Evolutionary conservation across 2,888 invertebrate species (phyloP).

Genomic region (Drosophila anomelani): DNA sequence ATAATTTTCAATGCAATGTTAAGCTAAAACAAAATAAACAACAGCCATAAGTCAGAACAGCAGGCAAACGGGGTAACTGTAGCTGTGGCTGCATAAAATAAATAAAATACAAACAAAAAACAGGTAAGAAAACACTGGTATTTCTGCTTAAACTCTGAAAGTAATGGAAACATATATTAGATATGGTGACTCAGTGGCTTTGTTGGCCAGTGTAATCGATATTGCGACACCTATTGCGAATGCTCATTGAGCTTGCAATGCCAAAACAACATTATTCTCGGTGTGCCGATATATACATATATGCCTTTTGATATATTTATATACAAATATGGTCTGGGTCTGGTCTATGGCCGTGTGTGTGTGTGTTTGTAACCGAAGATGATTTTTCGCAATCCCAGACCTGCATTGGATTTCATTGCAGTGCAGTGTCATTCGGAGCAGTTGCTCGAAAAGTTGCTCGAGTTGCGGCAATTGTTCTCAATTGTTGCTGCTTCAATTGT

Average conservation of each 20-base stretch:
- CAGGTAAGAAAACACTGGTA: conserved; percentile 5
- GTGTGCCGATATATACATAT: background rate
- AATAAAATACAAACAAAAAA: background rate
- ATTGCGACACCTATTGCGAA: conserved; percentile 10
- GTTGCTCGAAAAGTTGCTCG: conserved; percentile 4
- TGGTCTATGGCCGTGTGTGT: conserved; percentile 28
- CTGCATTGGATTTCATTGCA: conserved; percentile 6
- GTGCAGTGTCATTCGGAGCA: background rate
- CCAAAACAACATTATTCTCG: conserved; percentile 32
- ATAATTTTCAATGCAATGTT: conserved; percentile 37
- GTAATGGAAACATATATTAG: background rate
- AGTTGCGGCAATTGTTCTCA: conserved; percentile 9
- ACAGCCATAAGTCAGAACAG: conserved; percentile 5
- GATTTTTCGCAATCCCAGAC: conserved; percentile 26
- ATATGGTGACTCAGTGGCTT: background rate
- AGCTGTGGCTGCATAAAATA: background rate
- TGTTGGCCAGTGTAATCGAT: conserved; percentile 28
- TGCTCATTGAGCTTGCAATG: conserved; percentile 33
- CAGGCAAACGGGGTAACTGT: conserved; percentile 1
- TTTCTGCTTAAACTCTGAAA: background rate
- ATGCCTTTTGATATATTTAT: background rate
- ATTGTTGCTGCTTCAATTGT: conserved; percentile 1
- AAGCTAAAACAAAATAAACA: conserved; percentile 7
- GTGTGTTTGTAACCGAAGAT: conserved; percentile 26
- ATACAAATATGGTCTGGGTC: conserved; percentile 11